Percentiles rank a stretch among this genome's conserved stretches.
phyloP scores from a whole-genome alignment of 2,797 vertebrate genomes.

The Hydrophis major region DNA sequence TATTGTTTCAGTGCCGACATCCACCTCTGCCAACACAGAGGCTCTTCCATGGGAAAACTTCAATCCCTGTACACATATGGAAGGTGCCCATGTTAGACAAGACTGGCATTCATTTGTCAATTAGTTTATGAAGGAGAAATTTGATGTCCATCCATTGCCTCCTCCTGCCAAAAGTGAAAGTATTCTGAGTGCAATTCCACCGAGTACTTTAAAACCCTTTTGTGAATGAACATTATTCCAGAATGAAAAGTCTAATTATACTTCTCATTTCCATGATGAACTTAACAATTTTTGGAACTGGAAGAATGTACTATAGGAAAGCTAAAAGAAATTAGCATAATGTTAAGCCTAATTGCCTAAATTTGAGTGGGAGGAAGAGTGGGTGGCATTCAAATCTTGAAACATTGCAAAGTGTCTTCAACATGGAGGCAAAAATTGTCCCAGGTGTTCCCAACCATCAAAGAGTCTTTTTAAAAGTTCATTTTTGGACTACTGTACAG shows the following conservation, averaged over 20 bases:
- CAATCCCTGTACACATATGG: neutral
- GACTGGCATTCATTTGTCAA: neutral
- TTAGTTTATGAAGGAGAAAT: neutral
- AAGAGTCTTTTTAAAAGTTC: neutral
- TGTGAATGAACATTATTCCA: neutral
- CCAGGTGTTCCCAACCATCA: slow-evolving; percentile 25
- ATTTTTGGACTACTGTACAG: neutral
- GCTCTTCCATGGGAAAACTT: neutral
- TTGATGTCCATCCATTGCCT: neutral
- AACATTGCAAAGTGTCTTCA: neutral
- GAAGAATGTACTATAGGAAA: neutral
- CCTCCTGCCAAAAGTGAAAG: neutral
- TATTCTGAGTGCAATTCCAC: neutral
- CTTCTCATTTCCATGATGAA: neutral
- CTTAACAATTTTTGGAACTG: neutral
- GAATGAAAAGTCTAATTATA: neutral
- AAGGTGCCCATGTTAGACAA: neutral
- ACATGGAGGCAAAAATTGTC: neutral
- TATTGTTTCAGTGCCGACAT: neutral
- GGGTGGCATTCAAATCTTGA: neutral
- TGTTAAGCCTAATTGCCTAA: neutral
- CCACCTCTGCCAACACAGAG: neutral
- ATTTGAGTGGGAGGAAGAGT: neutral
- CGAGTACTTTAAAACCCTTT: neutral
- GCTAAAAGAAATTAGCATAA: neutral